Evolutionary conservation across 1,140 invertebrate genomes (phyloP).

Genomic region (Acromyrmex charruanus): DNA sequence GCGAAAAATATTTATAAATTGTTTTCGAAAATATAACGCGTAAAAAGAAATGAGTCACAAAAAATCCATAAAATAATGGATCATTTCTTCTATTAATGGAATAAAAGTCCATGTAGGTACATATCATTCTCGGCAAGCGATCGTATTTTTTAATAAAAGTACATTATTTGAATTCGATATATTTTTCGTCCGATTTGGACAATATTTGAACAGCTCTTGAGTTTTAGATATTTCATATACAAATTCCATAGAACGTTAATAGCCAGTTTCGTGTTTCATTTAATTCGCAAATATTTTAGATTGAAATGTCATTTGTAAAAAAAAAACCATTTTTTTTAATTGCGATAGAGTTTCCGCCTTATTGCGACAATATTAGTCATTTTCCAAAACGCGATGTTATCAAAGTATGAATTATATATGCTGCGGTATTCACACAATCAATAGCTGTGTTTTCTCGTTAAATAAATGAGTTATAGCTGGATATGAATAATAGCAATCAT

Average conservation of each 20-base stretch:
- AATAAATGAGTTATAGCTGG: conserved; percentile 27
- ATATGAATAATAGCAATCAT: conserved; percentile 41
- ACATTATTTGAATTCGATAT: conserved; percentile 7
- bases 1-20: not conserved
- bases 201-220: conserved; percentile 46
- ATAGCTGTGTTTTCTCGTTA: conserved; percentile 43
- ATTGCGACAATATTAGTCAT: conserved; percentile 9
- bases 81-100: not conserved
- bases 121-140: not conserved
- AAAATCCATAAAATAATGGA: conserved; percentile 4
- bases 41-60: not conserved
- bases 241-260: conserved; percentile 14
- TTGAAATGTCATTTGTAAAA: not conserved
- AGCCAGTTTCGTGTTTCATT: conserved; percentile 26
- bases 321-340: not conserved
- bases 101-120: not conserved
- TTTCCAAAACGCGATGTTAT: conserved; percentile 19
- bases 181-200: conserved; percentile 33
- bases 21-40: not conserved
- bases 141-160: conserved; percentile 26
- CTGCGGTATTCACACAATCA: conserved; percentile 13
- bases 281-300: conserved; percentile 20
- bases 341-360: not conserved
- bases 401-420: conserved; percentile 31
- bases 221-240: conserved; percentile 41